Percentiles rank a stretch among this genome's conserved stretches.
Conservation (phyloP, 2,888 invertebrate genomes). For the Silvanus unidentatus region DNA sequence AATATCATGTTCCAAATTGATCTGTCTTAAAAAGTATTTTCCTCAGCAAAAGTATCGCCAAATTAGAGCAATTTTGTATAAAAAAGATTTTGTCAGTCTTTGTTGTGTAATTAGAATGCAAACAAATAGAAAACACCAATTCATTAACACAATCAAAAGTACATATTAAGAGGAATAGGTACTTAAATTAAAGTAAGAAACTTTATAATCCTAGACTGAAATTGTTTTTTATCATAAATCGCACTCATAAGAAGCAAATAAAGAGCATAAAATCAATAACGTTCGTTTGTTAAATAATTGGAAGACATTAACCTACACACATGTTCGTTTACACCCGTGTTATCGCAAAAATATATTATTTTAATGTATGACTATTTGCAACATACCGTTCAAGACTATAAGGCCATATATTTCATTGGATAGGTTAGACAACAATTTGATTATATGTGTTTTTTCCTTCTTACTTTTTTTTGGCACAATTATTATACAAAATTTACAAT, state of each 20-base stretch:
- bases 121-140: too few relatives aligned
- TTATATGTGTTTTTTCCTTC: conserved; percentile 15
- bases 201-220: too few relatives aligned
- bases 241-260: not conserved
- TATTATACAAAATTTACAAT: conserved; percentile 15
- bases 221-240: not conserved
- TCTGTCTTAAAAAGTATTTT: too few relatives aligned
- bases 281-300: conserved; percentile 21
- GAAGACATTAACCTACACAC: conserved; percentile 39
- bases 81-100: too few relatives aligned
- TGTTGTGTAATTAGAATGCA: too few relatives aligned
- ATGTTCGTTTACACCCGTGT: conserved; percentile 21
- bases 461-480: conserved; percentile 27
- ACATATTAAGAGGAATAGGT: not conserved
- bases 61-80: too few relatives aligned
- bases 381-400: conserved; percentile 30
- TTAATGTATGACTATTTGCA: conserved; percentile 2
- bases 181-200: not conserved
- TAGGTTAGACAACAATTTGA: conserved; percentile 29
- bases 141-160: not conserved
- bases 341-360: conserved; percentile 40
- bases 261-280: not conserved
- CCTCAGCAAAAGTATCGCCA: too few relatives aligned
- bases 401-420: conserved; percentile 42
- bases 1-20: too few relatives aligned